Conservation (phyloP, 2,888 invertebrate species). For the Papilio protenor region DNA sequence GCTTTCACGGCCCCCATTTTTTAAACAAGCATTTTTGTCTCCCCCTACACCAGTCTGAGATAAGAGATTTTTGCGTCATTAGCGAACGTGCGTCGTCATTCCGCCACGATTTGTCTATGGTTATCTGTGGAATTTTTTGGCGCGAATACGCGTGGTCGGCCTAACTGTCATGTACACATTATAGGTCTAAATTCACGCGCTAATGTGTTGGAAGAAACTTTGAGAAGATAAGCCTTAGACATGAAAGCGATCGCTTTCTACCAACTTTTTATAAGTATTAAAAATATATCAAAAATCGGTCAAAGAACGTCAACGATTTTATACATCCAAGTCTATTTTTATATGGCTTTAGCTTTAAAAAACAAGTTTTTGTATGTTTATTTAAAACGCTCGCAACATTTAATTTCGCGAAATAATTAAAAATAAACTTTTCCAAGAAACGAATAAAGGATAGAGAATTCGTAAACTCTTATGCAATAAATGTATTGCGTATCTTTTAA, state of each 20-base stretch:
- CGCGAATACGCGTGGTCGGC: slow-evolving; percentile 69
- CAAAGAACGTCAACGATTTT: background rate
- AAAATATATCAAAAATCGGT: slow-evolving; percentile 3
- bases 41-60: slow-evolving; percentile 67
- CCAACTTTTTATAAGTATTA: slow-evolving; percentile 54
- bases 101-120: slow-evolving; percentile 81
- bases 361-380: background rate
- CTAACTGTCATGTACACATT: slow-evolving; percentile 69
- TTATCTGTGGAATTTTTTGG: slow-evolving; percentile 76
- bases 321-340: background rate
- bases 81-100: slow-evolving; percentile 74
- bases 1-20: slow-evolving; percentile 64
- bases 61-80: slow-evolving; percentile 80
- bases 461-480: slow-evolving; percentile 38
- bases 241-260: slow-evolving; percentile 69
- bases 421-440: background rate
- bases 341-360: background rate
- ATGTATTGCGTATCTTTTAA: slow-evolving; percentile 41
- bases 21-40: slow-evolving; percentile 69
- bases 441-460: slow-evolving; percentile 12
- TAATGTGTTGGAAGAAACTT: slow-evolving; percentile 80
- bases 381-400: background rate
- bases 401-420: slow-evolving; percentile 6
- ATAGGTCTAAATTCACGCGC: slow-evolving; percentile 75
- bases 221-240: slow-evolving; percentile 66